Conservation (phyloP, 2,113 vertebrate species). For the Salvelinus fontinalis region DNA sequence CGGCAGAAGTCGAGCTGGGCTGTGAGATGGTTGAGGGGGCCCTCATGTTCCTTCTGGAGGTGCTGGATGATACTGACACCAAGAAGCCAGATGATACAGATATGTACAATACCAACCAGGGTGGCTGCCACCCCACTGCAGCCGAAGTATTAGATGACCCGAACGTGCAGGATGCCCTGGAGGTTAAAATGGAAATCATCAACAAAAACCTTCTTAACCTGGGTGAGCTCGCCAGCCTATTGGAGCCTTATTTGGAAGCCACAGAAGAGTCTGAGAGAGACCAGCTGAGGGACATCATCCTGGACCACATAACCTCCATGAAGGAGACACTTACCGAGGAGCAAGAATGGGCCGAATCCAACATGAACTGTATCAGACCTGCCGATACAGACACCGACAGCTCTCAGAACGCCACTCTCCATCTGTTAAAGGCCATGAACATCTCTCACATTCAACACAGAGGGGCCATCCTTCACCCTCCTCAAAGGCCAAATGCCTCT, state of each 20-base stretch:
- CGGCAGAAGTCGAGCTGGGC: conserved; percentile 11
- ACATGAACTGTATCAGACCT: background rate
- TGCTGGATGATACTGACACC: background rate
- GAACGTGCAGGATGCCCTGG: background rate
- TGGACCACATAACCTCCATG: background rate
- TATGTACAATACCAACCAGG: background rate
- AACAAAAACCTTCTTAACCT: conserved; percentile 10
- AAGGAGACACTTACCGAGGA: conserved; percentile 7
- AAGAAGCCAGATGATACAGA: background rate
- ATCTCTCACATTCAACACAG: background rate
- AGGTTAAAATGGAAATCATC: conserved; percentile 7
- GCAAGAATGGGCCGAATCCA: background rate
- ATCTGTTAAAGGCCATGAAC: background rate
- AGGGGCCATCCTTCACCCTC: background rate
- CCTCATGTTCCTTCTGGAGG: background rate
- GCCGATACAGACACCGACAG: background rate
- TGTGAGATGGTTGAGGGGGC: conserved; percentile 3
- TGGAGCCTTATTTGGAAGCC: background rate
- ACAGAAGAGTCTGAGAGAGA: conserved; percentile 2
- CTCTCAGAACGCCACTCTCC: background rate
- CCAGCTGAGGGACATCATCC: background rate
- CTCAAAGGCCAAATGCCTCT: background rate
- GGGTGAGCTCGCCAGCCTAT: conserved; percentile 2
- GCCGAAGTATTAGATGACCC: background rate
- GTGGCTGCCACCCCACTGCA: background rate